Base-by-base conservation (phyloP, 2,888 invertebrate genomes). In the Pardosa pseudoannulata region DNA sequence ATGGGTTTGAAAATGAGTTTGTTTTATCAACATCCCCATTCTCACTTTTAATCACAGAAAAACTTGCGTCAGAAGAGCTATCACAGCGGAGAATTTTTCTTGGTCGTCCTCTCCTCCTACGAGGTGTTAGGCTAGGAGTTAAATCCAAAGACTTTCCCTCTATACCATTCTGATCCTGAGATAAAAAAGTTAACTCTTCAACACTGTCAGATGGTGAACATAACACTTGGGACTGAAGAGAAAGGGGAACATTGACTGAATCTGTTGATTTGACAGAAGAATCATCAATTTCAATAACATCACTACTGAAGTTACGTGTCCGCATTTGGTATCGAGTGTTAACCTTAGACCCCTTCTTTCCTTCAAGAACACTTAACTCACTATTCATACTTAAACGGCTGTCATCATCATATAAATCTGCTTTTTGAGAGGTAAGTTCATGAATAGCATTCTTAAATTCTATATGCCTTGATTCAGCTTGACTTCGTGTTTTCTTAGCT, bases 301-400 rank as follows among this genome's bases (percentile, higher is more conserved):
- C 80, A 29, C 13, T 65, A 32, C 71, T 80, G 28, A 46, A 67
- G 9, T 73, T 32, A 1, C 80, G 74, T 36, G 46, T 76, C 27
- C 86, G 70, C 65, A 75, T 87, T 46, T 70, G 86, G 27, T 87
- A 87, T n/a, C 86, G 74, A 23, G 74, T 76, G 28, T 16, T 76
- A 6, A 70, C 56, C 32, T 62, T 85, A 41, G 80, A 65, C 11
- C 64, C 31, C 29, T 71, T 80, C 31, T 71, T 79, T 0, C 31
- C 32, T 19, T 87, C 75, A 31, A 68, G 27, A 13, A 13, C 62
- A 41, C 36, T 64, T 16, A 85, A 56, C 5, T 79, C 85, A 85
- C 23, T 41, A 7, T 36, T n/a, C 1, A 74, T 62, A 64, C 46
- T 67, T 41, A 72, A 41, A n/a, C 64, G 50, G 11, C 36, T 41